A percentile compares a stretch with the other conserved stretches of the same genome.
Conservation (phyloP, 2,113 vertebrate genomes). For the Oxyura jamaicensis region DNA sequence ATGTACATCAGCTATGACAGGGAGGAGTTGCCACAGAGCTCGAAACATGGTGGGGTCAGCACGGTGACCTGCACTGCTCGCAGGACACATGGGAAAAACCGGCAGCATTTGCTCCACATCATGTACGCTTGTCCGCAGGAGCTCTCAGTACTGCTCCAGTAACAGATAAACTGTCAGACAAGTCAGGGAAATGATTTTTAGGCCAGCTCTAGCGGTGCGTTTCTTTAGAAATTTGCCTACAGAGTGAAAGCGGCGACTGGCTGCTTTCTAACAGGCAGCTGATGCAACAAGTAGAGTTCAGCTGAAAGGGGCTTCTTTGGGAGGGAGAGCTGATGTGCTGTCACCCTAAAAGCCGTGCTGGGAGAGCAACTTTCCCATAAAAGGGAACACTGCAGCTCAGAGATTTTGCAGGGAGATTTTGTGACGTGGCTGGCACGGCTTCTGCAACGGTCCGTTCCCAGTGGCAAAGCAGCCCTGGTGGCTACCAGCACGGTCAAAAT, state of each 20-base stretch:
- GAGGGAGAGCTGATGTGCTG: neutral
- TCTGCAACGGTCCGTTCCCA: accelerated
- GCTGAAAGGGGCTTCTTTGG: neutral
- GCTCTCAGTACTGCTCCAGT: neutral
- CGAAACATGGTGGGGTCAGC: neutral
- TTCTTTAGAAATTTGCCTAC: neutral
- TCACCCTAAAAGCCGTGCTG: neutral
- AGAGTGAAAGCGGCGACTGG: neutral
- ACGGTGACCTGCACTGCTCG: neutral
- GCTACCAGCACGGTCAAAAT: neutral
- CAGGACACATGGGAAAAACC: accelerated
- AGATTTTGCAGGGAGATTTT: neutral
- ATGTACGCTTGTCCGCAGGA: accelerated
- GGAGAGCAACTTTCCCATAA: neutral
- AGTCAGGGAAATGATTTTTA: neutral
- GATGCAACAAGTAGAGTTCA: neutral
- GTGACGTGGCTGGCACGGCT: neutral
- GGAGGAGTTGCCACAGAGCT: neutral
- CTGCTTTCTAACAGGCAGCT: neutral
- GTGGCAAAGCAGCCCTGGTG: neutral
- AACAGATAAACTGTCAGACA: accelerated
- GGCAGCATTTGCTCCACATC: neutral
- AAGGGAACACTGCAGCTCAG: neutral
- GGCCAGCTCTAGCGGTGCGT: accelerated
- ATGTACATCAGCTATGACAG: neutral